phyloP scores from a whole-genome alignment of 2,888 invertebrate genomes.

The Nemotelus nigrinus region DNA sequence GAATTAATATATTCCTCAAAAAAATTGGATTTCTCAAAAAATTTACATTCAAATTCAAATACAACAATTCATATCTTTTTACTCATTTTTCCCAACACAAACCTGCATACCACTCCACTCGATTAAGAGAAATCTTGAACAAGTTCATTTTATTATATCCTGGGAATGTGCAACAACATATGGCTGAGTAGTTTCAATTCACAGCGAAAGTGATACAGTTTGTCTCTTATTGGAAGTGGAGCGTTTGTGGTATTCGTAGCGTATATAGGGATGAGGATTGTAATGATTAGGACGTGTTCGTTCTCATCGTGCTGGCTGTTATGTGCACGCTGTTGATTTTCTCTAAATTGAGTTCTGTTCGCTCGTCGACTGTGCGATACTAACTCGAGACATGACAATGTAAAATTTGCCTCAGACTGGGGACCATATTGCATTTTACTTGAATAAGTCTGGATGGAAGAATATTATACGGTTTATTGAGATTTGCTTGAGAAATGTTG shows the following conservation, averaged over 20 bases:
- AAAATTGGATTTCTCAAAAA: too few relatives aligned
- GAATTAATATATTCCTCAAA: too few relatives aligned
- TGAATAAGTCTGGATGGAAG: too few relatives aligned
- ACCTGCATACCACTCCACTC: not conserved
- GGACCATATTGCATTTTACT: slow-evolving; percentile 13
- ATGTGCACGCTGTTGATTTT: slow-evolving; percentile 37
- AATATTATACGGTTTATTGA: too few relatives aligned
- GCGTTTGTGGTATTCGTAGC: too few relatives aligned
- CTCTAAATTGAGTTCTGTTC: slow-evolving; percentile 37
- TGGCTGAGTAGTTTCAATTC: slow-evolving; percentile 34
- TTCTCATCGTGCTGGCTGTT: not conserved
- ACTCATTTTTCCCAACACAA: too few relatives aligned
- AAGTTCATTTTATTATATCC: slow-evolving; percentile 31
- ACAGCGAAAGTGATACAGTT: slow-evolving; percentile 22
- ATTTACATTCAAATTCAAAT: too few relatives aligned
- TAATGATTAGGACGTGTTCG: not conserved
- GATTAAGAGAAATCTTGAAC: not conserved
- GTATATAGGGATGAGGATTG: not conserved
- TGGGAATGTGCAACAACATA: slow-evolving; percentile 42
- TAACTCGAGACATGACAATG: not conserved
- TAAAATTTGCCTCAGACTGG: slow-evolving; percentile 8
- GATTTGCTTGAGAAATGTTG: not conserved
- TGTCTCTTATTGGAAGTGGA: not conserved
- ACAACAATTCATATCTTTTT: too few relatives aligned
- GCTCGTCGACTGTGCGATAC: not conserved